A percentile compares a stretch with the other conserved stretches of the same genome.
Conservation (phyloP, 2,797 vertebrate species). For the Xenops minutus region DNA sequence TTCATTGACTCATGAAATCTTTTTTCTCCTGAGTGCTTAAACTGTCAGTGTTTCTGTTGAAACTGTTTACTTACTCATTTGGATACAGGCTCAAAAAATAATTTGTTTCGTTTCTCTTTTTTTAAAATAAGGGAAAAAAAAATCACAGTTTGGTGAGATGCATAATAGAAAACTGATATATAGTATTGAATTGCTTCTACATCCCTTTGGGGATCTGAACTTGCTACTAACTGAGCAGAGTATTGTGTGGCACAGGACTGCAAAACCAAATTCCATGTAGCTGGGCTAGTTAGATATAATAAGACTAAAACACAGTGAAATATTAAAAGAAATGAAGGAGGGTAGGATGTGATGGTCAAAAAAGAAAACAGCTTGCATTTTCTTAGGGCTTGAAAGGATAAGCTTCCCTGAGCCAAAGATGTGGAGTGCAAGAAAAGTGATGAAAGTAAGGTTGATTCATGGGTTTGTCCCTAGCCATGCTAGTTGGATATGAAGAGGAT, state of each 20-base stretch:
- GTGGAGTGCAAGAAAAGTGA: neutral
- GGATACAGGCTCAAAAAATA: neutral
- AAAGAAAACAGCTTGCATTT: neutral
- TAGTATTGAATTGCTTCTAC: neutral
- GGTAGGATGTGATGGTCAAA: neutral
- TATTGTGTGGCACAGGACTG: neutral
- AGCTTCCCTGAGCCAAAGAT: neutral
- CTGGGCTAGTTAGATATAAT: neutral
- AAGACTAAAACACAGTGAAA: neutral
- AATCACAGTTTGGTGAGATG: neutral
- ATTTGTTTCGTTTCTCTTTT: neutral
- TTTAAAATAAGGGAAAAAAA: neutral
- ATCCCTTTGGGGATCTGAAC: neutral
- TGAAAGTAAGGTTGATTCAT: neutral
- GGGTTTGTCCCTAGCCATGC: neutral
- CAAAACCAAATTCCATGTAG: neutral
- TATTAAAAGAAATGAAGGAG: neutral
- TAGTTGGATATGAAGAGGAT: neutral
- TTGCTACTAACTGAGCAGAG: neutral
- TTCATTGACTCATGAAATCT: neutral
- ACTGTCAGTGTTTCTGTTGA: neutral
- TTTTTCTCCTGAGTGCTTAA: neutral
- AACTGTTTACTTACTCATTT: neutral
- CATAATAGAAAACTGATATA: fast-evolving
- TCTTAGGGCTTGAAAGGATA: neutral